phyloP scores from a whole-genome alignment of 2,797 vertebrate species.

The Peromyscus nudipes region DNA sequence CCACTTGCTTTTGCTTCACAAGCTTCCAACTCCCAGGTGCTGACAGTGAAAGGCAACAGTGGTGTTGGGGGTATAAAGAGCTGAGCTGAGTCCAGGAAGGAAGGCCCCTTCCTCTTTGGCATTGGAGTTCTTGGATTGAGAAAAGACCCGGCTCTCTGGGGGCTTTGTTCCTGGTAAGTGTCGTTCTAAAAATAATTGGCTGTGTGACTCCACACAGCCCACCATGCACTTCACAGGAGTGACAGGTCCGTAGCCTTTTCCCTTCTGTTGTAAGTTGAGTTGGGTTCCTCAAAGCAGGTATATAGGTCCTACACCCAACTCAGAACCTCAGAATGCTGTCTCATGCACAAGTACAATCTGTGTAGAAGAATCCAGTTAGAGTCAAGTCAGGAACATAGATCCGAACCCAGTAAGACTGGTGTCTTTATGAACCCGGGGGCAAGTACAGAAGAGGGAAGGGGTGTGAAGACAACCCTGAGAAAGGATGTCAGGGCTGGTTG shows the following conservation, averaged over 20 bases:
- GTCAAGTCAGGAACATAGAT: neutral
- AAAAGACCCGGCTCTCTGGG: neutral
- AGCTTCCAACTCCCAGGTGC: neutral
- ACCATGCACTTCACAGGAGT: accelerated
- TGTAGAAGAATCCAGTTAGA: neutral
- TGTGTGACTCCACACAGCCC: neutral
- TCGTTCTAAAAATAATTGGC: neutral
- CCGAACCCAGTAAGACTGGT: neutral
- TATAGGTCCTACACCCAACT: neutral
- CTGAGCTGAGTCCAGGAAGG: neutral
- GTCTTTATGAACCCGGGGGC: neutral
- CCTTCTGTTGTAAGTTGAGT: neutral
- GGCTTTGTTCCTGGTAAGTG: neutral
- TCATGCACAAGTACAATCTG: neutral
- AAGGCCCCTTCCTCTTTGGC: neutral
- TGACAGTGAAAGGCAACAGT: neutral
- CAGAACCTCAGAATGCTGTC: neutral
- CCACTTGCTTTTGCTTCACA: neutral
- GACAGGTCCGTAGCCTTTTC: neutral
- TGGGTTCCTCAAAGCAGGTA: neutral
- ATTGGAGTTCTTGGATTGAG: neutral
- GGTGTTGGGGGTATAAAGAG: neutral
- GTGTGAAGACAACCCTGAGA: neutral
- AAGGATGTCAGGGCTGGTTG: neutral
- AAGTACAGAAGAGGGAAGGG: neutral